Conservation (phyloP, 2,888 invertebrate genomes). For the Heliconius hortense region DNA sequence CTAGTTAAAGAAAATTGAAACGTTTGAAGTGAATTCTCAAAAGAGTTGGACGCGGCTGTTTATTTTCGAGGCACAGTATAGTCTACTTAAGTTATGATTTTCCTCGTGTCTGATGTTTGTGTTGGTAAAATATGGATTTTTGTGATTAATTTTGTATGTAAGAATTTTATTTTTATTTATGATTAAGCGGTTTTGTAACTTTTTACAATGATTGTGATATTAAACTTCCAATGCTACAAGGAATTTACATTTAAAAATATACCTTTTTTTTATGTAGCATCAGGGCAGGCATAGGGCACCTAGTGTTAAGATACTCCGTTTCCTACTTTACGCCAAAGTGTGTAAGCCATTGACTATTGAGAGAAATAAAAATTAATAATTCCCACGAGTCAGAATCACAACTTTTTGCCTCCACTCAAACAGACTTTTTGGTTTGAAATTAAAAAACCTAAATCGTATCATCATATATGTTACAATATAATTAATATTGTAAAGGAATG, state of each 20-base stretch:
- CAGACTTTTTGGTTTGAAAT: neutral
- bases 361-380: neutral
- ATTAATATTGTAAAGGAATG: conserved; percentile 4
- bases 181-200: too few species aligned
- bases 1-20: conserved; percentile 46
- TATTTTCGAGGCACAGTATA: conserved; percentile 54
- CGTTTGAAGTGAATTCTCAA: conserved; percentile 47
- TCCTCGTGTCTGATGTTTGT: conserved; percentile 49
- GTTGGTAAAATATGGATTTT: conserved; percentile 49
- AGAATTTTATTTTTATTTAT: neutral
- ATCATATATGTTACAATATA: too few species aligned
- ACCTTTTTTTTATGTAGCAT: too few species aligned
- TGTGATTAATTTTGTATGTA: neutral
- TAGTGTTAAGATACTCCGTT: neutral
- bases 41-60: conserved; percentile 52
- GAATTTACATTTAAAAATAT: too few species aligned
- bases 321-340: neutral
- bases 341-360: too few species aligned
- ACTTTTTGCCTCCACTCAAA: neutral
- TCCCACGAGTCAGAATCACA: neutral
- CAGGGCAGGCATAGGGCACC: neutral
- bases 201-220: too few species aligned
- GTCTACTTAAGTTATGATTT: conserved; percentile 71
- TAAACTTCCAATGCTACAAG: too few species aligned
- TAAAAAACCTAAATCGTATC: neutral